Conservation (phyloP, 1,140 invertebrate genomes). For the Lucilia sericata region DNA sequence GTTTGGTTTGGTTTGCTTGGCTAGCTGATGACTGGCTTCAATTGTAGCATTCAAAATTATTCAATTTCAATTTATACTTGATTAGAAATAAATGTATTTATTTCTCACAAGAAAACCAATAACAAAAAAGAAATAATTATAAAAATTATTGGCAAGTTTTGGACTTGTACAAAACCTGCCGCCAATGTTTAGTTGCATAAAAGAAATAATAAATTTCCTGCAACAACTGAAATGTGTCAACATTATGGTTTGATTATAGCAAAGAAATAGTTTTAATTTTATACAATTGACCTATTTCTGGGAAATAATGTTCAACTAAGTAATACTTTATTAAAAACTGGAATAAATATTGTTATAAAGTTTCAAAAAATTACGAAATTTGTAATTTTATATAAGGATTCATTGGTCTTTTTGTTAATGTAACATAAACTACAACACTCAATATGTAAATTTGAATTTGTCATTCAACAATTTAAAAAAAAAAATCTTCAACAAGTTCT, state of each 20-base stretch:
- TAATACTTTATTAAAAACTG: too few relatives aligned
- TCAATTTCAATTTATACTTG: constrained; percentile 7
- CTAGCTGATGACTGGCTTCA: not conserved
- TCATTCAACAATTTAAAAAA: not conserved
- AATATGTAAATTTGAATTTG: too few relatives aligned
- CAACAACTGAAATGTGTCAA: not conserved
- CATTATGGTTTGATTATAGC: too few relatives aligned
- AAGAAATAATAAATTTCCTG: constrained; percentile 1
- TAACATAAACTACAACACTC: too few relatives aligned
- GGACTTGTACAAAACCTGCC: too few relatives aligned
- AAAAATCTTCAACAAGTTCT: not conserved
- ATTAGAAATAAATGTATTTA: not conserved
- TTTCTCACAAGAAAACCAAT: not conserved
- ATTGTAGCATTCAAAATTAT: not conserved
- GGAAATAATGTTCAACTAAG: not conserved
- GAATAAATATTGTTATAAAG: too few relatives aligned
- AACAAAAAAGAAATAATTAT: not conserved
- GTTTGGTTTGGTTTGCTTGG: not conserved
- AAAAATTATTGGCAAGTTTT: not conserved
- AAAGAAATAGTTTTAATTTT: not conserved
- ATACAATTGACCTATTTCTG: not conserved
- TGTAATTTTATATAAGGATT: too few relatives aligned
- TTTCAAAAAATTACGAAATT: too few relatives aligned
- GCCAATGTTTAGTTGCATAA: not conserved
- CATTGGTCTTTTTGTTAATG: too few relatives aligned